Conservation (phyloP, 2,797 vertebrate genomes). For the Scleropages formosus region DNA sequence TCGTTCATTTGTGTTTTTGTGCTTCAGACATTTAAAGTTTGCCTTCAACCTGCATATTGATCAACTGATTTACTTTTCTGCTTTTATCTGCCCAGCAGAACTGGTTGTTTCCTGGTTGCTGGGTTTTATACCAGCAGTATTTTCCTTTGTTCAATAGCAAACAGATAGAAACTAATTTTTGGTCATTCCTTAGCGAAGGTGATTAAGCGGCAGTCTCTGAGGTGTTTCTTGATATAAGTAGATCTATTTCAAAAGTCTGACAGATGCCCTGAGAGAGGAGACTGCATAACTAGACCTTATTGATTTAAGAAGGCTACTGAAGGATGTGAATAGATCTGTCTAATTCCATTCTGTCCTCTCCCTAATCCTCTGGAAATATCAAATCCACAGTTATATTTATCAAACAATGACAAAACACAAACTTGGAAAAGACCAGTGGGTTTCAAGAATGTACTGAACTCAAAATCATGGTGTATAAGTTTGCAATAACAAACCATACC, state of each 20-base stretch:
- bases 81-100: constrained; percentile 4
- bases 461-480: no score
- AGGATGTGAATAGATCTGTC: constrained; percentile 19
- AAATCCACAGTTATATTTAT: constrained; percentile 22
- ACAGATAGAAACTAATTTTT: constrained; percentile 30
- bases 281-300: constrained; percentile 31
- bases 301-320: constrained; percentile 27
- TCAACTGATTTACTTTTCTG: constrained; percentile 19
- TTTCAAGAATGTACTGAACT: no score
- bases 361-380: constrained; percentile 24
- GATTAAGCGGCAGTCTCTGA: constrained; percentile 27
- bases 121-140: constrained; percentile 10
- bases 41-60: constrained; percentile 8
- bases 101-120: constrained; percentile 8
- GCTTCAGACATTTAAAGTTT: not conserved
- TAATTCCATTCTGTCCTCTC: constrained; percentile 20
- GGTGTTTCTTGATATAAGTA: constrained; percentile 23
- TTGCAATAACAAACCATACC: not conserved
- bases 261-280: constrained; percentile 26
- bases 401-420: constrained; percentile 18
- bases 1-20: no score
- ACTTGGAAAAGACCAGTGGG: not conserved
- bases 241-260: constrained; percentile 29
- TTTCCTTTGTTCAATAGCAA: constrained; percentile 24
- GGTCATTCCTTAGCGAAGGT: constrained; percentile 21